These are phyloP conservation scores for Myotis brandtii DNA, from an alignment of 2,113 vertebrate species.

Conservation along the genomic window DNA sequence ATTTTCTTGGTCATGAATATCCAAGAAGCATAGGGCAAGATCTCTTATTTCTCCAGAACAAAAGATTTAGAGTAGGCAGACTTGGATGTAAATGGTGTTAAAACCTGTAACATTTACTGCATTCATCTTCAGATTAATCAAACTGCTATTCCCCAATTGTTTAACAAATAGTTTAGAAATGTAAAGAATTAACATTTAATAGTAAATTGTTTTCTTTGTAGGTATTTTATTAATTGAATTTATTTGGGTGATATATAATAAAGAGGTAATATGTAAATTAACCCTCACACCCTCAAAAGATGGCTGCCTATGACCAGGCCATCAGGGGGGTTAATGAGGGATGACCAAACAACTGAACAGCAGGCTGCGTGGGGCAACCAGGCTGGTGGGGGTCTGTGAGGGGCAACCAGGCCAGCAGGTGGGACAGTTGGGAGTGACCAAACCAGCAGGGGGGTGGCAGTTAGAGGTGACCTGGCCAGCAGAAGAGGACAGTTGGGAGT, in stretches of 20 bases:
- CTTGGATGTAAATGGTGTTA: not conserved
- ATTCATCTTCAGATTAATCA: not conserved
- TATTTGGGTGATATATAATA: not conserved
- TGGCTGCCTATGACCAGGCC: too few species aligned
- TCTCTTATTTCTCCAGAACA: not conserved
- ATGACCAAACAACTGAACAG: too few species aligned
- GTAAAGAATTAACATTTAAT: not conserved
- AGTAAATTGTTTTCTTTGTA: slow-evolving; percentile 17
- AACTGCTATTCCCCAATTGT: not conserved
- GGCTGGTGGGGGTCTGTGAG: too few species aligned
- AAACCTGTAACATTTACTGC: not conserved
- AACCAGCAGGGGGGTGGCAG: too few species aligned
- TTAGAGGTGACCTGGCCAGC: too few species aligned
- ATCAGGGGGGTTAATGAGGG: too few species aligned
- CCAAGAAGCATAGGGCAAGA: not conserved
- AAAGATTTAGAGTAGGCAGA: not conserved
- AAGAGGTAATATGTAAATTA: too few species aligned
- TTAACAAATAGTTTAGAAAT: not conserved
- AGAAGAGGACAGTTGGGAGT: too few species aligned
- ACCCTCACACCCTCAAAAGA: too few species aligned
- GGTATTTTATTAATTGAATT: not conserved
- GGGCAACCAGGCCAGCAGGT: too few species aligned
- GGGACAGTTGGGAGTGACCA: too few species aligned
- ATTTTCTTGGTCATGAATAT: not conserved
- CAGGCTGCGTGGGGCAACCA: too few species aligned